phyloP scores from a whole-genome alignment of 2,888 invertebrate genomes.

The Cremastinae sp. region DNA sequence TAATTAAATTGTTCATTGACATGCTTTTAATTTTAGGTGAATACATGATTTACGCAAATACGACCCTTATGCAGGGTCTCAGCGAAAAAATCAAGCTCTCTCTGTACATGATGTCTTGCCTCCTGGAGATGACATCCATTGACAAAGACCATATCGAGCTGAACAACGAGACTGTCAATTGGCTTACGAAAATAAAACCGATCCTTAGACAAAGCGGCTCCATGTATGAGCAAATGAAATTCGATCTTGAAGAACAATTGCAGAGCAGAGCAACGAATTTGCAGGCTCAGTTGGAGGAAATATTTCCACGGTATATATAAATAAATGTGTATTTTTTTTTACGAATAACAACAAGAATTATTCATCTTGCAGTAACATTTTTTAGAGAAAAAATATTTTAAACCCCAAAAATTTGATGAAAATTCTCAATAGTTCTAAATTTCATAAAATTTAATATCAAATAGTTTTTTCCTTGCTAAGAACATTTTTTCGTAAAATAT shows the following conservation, averaged over 20 bases:
- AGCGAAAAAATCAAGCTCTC: slow-evolving; percentile 87
- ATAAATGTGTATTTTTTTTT: neutral
- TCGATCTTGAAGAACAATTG: slow-evolving; percentile 91
- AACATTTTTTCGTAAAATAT: too few relatives aligned
- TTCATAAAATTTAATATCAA: too few relatives aligned
- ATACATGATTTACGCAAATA: slow-evolving; percentile 90
- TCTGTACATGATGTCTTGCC: slow-evolving; percentile 84
- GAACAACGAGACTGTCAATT: slow-evolving; percentile 91
- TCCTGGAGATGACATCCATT: slow-evolving; percentile 90
- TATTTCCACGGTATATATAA: slow-evolving; percentile 83
- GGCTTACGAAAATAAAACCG: slow-evolving; percentile 90
- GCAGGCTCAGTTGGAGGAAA: slow-evolving; percentile 86
- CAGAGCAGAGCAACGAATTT: slow-evolving; percentile 86
- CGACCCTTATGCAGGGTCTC: slow-evolving; percentile 85
- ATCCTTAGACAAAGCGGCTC: slow-evolving; percentile 91
- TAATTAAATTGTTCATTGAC: neutral
- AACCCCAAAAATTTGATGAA: too few relatives aligned
- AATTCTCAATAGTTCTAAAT: too few relatives aligned
- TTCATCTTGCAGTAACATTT: too few relatives aligned
- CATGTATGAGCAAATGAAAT: slow-evolving; percentile 90
- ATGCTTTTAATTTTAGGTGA: slow-evolving; percentile 82
- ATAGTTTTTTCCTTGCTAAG: too few relatives aligned
- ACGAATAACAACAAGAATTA: neutral
- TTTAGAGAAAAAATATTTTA: too few relatives aligned
- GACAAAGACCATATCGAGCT: slow-evolving; percentile 88